Evolutionary conservation across 2,888 invertebrate species (phyloP), one percentile per base, ranked within the genome.

Genomic region (Ctena decussata): DNA sequence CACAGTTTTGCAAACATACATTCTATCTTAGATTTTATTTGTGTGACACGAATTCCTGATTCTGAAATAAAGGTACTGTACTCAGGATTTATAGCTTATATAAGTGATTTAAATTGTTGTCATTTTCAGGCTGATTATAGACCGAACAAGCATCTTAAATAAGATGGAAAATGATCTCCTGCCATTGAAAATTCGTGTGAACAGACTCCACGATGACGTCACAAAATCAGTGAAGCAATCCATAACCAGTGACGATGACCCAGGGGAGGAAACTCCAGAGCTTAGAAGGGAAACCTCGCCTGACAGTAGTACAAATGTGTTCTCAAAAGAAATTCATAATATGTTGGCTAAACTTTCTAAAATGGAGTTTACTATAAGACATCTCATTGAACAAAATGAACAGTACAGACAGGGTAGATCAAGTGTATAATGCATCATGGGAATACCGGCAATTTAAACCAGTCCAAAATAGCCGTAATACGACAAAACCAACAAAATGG

Each of bases 111-210:
- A n/a, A n/a, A n/a, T n/a, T n/a, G n/a, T n/a, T n/a, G n/a, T n/a
- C n/a, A n/a, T n/a, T 79, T 78, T 57, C 83, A 89, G 89, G 35
- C 49, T 89, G 37, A 89, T 86, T 15, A 89, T 73, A 27, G 86
- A 89, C 49, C 73, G 86, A 74, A 86, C 89, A 12, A 49, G 60
- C 24, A 80, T 82, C 27, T 60, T 86, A 0, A 86, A 85, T 76
- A 86, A 85, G 77, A 89, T 89, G 89, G 89, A 89, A 69, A 89
- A 90, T 53, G 90, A 91, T 65, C 81, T 91, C 72, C 77, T 87
- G n/a, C 89, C 90, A 12, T 65, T 91, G 5, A 90, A 87, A 85
- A 80, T 83, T 44, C 85, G 89, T 24, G 88, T 91, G 24, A 91
- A 89, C 71, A 87, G 88, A 65, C 78, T 91, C 21, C 88, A 91